A percentile compares a stretch with the other conserved stretches of the same genome.
These are phyloP conservation scores for Porites divaricata DNA, from an alignment of 92 coral and sea anemone species.

Conservation along the genomic window DNA sequence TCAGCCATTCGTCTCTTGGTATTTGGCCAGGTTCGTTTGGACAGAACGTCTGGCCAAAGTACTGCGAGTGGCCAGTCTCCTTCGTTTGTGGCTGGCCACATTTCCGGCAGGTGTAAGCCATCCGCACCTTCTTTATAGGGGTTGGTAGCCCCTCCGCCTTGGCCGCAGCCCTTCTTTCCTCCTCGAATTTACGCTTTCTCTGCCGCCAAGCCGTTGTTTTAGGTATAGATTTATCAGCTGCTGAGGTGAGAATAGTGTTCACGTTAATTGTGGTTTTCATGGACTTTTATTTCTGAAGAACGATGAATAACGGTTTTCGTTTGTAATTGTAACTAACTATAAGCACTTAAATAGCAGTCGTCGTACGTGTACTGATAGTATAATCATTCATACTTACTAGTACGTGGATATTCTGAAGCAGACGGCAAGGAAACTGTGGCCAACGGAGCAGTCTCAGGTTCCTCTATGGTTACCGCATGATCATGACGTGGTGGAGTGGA, in stretches of 20 bases:
- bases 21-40: slow-evolving; percentile 6
- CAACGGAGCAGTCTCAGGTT: not conserved
- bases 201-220: slow-evolving; percentile 8
- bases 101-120: not conserved
- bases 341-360: too few relatives aligned
- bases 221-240: not conserved
- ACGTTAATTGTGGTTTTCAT: too few relatives aligned
- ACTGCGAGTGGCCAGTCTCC: slow-evolving; percentile 49
- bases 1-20: not conserved
- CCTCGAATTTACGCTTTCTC: not conserved
- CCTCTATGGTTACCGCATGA: not conserved
- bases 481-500: not conserved
- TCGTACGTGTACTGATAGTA: not conserved
- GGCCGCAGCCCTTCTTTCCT: not conserved
- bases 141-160: not conserved
- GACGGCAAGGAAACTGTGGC: not conserved
- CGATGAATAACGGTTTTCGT: not conserved
- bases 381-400: not conserved
- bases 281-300: not conserved
- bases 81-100: not conserved
- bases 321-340: too few relatives aligned
- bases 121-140: not conserved
- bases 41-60: slow-evolving; percentile 45
- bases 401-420: not conserved
- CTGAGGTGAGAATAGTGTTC: not conserved